Evolutionary conservation across 2,113 vertebrate genomes (phyloP).

Genomic region (Nibea coibor): DNA sequence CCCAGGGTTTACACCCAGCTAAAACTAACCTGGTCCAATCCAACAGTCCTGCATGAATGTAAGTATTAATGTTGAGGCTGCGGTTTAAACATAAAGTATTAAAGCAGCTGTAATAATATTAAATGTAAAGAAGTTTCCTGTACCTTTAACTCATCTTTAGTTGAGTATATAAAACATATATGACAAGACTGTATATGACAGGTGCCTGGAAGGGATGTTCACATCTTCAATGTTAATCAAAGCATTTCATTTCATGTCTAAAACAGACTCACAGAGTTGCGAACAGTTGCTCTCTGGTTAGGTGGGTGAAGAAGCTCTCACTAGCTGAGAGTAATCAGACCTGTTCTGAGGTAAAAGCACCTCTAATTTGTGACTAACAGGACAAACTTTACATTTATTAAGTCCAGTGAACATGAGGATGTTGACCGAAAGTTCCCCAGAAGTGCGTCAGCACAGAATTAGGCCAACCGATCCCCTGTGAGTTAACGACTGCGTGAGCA

Average conservation of each 20-base stretch:
- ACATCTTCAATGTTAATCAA: slow-evolving; percentile 4
- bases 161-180: not conserved
- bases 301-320: not conserved
- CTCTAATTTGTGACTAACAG: not conserved
- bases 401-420: slow-evolving; percentile 4
- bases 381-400: slow-evolving; percentile 13
- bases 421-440: slow-evolving; percentile 22
- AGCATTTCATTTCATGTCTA: not conserved
- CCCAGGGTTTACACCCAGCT: too few relatives aligned
- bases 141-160: slow-evolving; percentile 12
- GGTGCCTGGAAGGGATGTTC: slow-evolving; percentile 14
- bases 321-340: not conserved
- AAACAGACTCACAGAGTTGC: slow-evolving; percentile 22
- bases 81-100: too few relatives aligned
- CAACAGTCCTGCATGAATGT: too few relatives aligned
- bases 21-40: too few relatives aligned
- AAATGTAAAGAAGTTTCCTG: not conserved
- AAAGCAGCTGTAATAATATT: too few relatives aligned
- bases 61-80: too few relatives aligned
- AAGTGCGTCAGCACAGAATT: slow-evolving; percentile 51
- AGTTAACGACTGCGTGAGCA: slow-evolving; percentile 3
- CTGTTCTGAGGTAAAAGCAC: not conserved
- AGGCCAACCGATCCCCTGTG: slow-evolving; percentile 61
- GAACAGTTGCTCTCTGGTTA: slow-evolving; percentile 14
- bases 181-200: slow-evolving; percentile 23